Conservation (phyloP, 2,888 invertebrate genomes). For the Cataglyphis rosenhaueri region DNA sequence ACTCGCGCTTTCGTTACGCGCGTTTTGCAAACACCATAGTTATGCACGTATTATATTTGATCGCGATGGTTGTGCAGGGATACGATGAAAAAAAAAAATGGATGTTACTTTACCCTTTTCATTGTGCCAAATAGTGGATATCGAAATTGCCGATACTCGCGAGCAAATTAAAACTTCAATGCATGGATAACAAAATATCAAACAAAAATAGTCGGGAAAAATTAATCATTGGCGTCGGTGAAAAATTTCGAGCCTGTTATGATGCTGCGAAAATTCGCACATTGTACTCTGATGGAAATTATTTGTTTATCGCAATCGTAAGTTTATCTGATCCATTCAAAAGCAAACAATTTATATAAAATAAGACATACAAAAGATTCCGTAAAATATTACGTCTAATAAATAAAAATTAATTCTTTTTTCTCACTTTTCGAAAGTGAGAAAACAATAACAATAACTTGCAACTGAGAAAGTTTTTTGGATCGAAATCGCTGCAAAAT, state of each 20-base stretch:
- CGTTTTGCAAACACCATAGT: slow-evolving; percentile 4
- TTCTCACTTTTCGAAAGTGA: not conserved
- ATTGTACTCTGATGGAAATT: slow-evolving; percentile 28
- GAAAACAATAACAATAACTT: not conserved
- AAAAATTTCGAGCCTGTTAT: slow-evolving; percentile 43
- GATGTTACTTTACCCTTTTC: slow-evolving; percentile 46
- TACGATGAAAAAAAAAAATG: slow-evolving; percentile 30
- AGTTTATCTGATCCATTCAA: not conserved
- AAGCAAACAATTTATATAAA: not conserved
- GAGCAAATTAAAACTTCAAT: slow-evolving; percentile 48
- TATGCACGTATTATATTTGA: slow-evolving; percentile 25
- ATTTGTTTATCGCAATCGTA: not conserved
- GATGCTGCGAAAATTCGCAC: slow-evolving; percentile 42
- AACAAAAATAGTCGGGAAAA: slow-evolving; percentile 36
- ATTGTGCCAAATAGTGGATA: slow-evolving; percentile 45
- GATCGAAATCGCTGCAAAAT: not conserved
- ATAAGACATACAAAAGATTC: not conserved
- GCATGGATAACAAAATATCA: slow-evolving; percentile 14
- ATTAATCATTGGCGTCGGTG: slow-evolving; percentile 44
- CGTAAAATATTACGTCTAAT: not conserved
- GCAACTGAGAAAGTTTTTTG: not conserved
- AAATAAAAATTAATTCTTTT: not conserved
- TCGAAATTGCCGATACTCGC: slow-evolving; percentile 45
- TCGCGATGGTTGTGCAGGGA: slow-evolving; percentile 40
- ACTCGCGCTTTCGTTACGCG: not conserved